These are phyloP conservation scores for Meteorus sp. DNA, from an alignment of 1,140 invertebrate genomes.

Conservation along the genomic window DNA sequence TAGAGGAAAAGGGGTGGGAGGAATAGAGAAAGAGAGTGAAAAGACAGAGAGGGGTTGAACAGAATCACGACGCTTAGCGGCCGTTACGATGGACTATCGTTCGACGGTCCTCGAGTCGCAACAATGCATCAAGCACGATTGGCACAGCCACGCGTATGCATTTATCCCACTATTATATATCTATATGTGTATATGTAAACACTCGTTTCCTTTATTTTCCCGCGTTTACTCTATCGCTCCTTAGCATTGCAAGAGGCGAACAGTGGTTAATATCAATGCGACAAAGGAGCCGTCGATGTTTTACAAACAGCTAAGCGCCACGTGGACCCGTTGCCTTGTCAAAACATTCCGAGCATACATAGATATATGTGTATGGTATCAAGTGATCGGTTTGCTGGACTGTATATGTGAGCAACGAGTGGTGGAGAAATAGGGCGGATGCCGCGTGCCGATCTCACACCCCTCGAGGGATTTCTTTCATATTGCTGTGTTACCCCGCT, in stretches of 20 bases:
- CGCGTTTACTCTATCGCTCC: neutral
- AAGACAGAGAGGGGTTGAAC: too few species aligned
- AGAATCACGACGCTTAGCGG: conserved; percentile 42
- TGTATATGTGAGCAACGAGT: conserved; percentile 14
- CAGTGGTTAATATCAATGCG: conserved; percentile 48
- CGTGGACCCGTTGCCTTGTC: conserved; percentile 51
- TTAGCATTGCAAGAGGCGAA: neutral
- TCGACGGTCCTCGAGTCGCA: conserved; percentile 47
- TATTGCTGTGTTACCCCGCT: conserved; percentile 1
- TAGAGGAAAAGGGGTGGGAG: neutral
- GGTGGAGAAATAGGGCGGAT: conserved; percentile 2
- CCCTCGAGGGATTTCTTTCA: conserved; percentile 1
- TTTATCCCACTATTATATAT: neutral
- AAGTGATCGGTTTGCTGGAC: conserved; percentile 5
- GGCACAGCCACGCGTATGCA: conserved; percentile 40
- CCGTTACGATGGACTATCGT: conserved; percentile 43
- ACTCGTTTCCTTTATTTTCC: neutral
- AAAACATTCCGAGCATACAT: conserved; percentile 49
- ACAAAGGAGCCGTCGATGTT: conserved; percentile 55
- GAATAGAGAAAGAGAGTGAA: neutral
- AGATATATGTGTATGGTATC: conserved; percentile 3
- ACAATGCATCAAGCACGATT: conserved; percentile 44
- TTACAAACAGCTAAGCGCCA: conserved; percentile 56
- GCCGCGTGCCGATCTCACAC: conserved; percentile 18
- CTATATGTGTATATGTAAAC: neutral